Evolutionary conservation across 2,113 vertebrate genomes (phyloP), one percentile per base, ranked within the genome.

Genomic region (Sinocyclocheilus anshuiensis): DNA sequence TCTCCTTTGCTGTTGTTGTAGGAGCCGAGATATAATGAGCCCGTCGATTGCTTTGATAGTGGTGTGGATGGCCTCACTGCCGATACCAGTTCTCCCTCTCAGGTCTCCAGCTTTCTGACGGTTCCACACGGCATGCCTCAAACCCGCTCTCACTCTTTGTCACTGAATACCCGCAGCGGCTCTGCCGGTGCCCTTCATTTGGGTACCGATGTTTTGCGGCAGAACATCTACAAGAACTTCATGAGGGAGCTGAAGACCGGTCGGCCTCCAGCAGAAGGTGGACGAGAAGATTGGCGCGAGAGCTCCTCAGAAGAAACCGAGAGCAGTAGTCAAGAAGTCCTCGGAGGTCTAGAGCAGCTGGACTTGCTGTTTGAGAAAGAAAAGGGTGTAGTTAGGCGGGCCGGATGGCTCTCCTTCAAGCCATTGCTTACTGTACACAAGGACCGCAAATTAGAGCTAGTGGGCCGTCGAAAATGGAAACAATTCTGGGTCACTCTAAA

Each of bases 401-500:
- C 98, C 0, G 98, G 98, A 1, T 99, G 97, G 98, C 96, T 99
- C 53, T 98, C 96, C 90, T 99, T 99, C 91, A 99, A 99, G 87
- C 97, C 98, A 8, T 92, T 99, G 0, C 91, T 99, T 85, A 97
- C 97, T 1, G 89, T 99, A 90, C 97, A 98, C 93, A 99, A 99
- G 90, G 98, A 99, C 89, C 96, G 96, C 87, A 99, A 98, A 89
- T 95, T 99, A 89, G 97, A 99, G 91, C 92, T 98, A 84, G 96
- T 98, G 87, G 93, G 94, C 2, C 95, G 97, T 1, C 95, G 97
- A 88, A 98, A 96, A 84, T 99, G 98, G 98, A 99, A 96, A 86
- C 97, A 98, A 76, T 99, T 97, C 91, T 99, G 98, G 98, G 96
- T 99, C 76, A 98, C 97, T 0, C 95, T 99, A 63, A 99, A 99